phyloP scores from a whole-genome alignment of 2,113 vertebrate genomes.

The Mionectes macconnelli region DNA sequence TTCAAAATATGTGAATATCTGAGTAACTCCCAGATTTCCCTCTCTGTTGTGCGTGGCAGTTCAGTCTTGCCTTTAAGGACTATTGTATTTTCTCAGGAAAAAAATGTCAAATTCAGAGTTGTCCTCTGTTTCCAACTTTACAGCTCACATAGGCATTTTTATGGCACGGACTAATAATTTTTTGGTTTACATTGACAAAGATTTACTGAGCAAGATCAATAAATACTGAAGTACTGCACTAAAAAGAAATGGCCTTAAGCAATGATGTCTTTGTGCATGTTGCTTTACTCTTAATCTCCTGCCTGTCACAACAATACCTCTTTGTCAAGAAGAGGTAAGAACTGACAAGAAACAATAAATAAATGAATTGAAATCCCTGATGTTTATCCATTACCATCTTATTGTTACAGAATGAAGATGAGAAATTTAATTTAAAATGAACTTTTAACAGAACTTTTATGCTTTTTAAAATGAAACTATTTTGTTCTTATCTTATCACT shows the following conservation, averaged over 20 bases:
- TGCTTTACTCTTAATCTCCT: neutral
- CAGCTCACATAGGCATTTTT: neutral
- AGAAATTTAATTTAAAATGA: neutral
- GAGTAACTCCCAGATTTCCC: neutral
- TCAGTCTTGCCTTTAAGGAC: neutral
- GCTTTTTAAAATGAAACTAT: neutral
- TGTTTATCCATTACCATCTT: neutral
- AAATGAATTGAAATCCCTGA: neutral
- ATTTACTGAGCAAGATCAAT: neutral
- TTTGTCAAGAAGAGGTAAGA: neutral
- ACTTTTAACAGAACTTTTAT: neutral
- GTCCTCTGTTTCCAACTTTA: neutral
- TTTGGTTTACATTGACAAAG: neutral
- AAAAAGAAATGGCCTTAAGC: neutral
- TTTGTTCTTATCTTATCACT: neutral
- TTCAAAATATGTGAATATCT: neutral
- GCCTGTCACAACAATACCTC: neutral
- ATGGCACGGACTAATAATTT: neutral
- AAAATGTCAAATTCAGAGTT: neutral
- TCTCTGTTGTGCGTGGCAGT: neutral
- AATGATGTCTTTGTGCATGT: neutral
- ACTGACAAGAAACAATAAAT: neutral
- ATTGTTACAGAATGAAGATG: neutral
- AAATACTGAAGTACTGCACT: neutral
- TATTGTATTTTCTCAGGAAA: neutral